A percentile compares a stretch with the other conserved stretches of the same genome.
Conservation (phyloP, 2,888 invertebrate genomes). For the Chymomyza fuscimana region DNA sequence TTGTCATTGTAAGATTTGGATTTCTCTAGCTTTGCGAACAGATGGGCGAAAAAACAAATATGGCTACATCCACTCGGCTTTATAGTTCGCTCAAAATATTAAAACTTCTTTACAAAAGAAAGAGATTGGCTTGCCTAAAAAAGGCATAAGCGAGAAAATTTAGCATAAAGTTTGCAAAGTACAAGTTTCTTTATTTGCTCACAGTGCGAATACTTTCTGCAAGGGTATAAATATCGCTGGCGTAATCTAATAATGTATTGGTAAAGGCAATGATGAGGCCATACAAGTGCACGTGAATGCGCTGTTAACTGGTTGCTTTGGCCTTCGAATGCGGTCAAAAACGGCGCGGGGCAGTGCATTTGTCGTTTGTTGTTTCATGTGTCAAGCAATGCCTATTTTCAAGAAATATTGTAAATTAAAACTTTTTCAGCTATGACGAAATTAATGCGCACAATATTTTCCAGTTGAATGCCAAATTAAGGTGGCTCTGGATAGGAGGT, state of each 20-base stretch:
- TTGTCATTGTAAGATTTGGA: neutral
- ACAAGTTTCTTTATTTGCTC: neutral
- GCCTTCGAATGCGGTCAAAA: conserved; percentile 58
- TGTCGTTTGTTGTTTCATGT: conserved; percentile 27
- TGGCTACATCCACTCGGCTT: too few species aligned
- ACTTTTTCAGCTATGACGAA: conserved; percentile 33
- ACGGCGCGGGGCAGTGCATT: conserved; percentile 29
- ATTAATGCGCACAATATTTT: conserved; percentile 55
- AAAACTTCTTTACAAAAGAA: neutral
- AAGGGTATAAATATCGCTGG: conserved; percentile 11
- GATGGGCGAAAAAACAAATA: too few species aligned
- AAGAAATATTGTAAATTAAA: conserved; percentile 30
- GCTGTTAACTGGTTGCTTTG: conserved; percentile 14
- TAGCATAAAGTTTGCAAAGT: too few species aligned
- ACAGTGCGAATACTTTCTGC: conserved; percentile 19
- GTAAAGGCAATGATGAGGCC: conserved; percentile 38
- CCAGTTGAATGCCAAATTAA: conserved; percentile 64
- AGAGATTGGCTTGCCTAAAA: too few species aligned
- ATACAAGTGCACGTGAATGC: conserved; percentile 51
- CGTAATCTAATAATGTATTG: conserved; percentile 20
- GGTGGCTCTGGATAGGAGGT: conserved; percentile 18
- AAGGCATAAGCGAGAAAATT: too few species aligned
- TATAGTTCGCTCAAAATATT: too few species aligned
- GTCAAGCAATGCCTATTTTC: conserved; percentile 35
- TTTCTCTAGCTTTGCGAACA: too few species aligned